phyloP scores from a whole-genome alignment of 2,113 vertebrate genomes.

The Podilymbus podiceps region DNA sequence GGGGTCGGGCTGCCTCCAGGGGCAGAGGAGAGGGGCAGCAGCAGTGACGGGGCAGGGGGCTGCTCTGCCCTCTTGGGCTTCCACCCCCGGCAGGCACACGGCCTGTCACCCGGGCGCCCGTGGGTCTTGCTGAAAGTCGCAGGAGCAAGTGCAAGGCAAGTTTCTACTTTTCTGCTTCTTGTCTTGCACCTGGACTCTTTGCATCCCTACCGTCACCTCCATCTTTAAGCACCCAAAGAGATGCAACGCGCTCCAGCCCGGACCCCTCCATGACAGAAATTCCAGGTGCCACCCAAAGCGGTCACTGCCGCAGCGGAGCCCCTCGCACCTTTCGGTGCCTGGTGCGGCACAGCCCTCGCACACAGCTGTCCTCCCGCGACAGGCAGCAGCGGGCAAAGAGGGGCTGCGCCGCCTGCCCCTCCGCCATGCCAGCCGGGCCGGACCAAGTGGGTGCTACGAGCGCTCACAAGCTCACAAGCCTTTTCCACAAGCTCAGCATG shows the following conservation, averaged over 20 bases:
- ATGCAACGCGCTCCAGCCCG: rapidly evolving
- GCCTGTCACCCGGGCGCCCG: neutral
- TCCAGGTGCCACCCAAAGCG: neutral
- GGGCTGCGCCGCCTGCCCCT: neutral
- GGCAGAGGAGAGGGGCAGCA: neutral
- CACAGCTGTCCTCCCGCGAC: neutral
- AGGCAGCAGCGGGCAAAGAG: neutral
- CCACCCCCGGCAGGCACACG: neutral
- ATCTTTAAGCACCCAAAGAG: neutral
- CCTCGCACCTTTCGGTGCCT: neutral
- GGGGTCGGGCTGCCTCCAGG: neutral
- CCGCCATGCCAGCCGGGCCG: neutral
- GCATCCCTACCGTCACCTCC: neutral
- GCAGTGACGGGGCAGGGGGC: neutral
- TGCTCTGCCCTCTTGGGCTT: neutral
- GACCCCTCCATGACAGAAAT: neutral
- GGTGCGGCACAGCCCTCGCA: neutral
- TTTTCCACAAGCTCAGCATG: neutral
- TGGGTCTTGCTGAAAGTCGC: neutral
- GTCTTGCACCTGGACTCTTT: neutral
- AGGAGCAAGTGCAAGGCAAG: neutral
- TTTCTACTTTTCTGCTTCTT: neutral
- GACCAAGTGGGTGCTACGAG: neutral
- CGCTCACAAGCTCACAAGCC: neutral
- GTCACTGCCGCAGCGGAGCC: neutral